These are phyloP conservation scores for Pseudopodoces humilis DNA, from an alignment of 2,113 vertebrate genomes.

Conservation along the genomic window DNA sequence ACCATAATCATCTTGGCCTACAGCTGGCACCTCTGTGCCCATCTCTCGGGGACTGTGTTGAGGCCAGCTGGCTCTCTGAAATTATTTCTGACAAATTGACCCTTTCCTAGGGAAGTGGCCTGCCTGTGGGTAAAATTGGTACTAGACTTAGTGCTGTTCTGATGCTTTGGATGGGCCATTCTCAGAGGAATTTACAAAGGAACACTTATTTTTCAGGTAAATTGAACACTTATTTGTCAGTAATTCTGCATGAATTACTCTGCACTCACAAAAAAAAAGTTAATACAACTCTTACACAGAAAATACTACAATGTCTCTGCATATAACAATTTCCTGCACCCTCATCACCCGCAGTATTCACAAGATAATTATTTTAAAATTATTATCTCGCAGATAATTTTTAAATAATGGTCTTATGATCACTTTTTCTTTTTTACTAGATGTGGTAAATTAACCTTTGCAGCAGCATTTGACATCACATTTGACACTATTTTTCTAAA, in stretches of 20 bases:
- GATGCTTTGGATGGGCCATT: background rate
- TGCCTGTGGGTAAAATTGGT: fast-evolving
- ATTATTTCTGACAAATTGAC: background rate
- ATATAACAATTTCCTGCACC: background rate
- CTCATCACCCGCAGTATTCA: background rate
- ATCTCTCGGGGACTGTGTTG: background rate
- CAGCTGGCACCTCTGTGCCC: background rate
- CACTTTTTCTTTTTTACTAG: background rate
- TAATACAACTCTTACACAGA: background rate
- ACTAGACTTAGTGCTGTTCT: background rate
- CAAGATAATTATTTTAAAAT: background rate
- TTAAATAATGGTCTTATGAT: background rate
- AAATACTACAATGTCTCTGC: background rate
- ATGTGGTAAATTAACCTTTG: background rate
- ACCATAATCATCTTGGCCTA: background rate
- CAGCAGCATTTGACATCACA: background rate
- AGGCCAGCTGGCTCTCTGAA: background rate
- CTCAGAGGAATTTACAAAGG: background rate
- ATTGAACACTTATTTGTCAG: background rate
- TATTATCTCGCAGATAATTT: background rate
- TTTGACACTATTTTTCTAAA: background rate
- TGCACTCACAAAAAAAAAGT: background rate
- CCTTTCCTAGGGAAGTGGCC: background rate
- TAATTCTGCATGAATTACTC: background rate
- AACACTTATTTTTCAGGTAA: background rate